Evolutionary conservation across 2,797 vertebrate species (phyloP).

Genomic region (Lithobates pipiens): DNA sequence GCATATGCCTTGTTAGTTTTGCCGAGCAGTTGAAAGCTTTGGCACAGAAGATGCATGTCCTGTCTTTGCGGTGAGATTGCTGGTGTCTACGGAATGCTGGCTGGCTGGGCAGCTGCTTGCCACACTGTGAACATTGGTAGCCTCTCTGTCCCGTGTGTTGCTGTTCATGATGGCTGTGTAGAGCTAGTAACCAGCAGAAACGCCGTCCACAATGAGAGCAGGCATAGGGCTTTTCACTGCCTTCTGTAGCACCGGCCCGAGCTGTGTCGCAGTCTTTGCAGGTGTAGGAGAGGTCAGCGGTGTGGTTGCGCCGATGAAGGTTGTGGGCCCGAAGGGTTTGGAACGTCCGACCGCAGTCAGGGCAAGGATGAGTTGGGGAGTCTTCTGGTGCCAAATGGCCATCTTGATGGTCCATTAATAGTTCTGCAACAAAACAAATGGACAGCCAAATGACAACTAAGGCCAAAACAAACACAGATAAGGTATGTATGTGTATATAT

Average conservation of each 20-base stretch:
- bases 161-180: constrained; percentile 51
- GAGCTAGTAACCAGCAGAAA: constrained; percentile 52
- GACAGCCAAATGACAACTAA: neutral
- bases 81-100: constrained; percentile 78
- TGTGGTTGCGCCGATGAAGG: constrained; percentile 75
- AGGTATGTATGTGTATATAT: too few species aligned
- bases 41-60: constrained; percentile 78
- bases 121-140: constrained; percentile 67
- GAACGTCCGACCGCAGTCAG: constrained; percentile 72
- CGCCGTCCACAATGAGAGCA: constrained; percentile 45
- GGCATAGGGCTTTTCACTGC: constrained; percentile 38
- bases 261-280: constrained; percentile 28
- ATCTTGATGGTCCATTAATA: constrained; percentile 7
- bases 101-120: constrained; percentile 76
- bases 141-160: constrained; percentile 41
- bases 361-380: constrained; percentile 59
- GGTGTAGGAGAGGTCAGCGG: constrained; percentile 36
- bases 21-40: constrained; percentile 82
- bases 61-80: constrained; percentile 70
- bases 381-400: constrained; percentile 12
- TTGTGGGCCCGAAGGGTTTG: constrained; percentile 79
- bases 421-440: constrained; percentile 22
- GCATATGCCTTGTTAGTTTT: constrained; percentile 79
- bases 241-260: constrained; percentile 23
- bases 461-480: neutral